Conservation (phyloP, 53 echinoderm and acorn worm genomes). For the Luidia sarsii region DNA sequence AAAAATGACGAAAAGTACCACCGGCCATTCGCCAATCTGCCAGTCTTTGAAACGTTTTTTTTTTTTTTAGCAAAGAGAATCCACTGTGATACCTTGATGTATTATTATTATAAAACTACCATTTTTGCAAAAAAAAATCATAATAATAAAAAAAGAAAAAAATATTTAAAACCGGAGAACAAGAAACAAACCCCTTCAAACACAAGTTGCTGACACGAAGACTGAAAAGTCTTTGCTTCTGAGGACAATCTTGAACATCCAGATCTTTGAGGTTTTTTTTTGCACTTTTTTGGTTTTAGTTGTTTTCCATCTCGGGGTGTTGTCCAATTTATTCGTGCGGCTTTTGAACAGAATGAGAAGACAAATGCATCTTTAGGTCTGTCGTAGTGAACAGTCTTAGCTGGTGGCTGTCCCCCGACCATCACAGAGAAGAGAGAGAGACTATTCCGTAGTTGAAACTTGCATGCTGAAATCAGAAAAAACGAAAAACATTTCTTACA, state of each 20-base stretch:
- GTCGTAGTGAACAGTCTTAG: constrained; percentile 7
- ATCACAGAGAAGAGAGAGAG: no score
- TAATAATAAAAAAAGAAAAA: neutral
- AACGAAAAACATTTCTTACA: no score
- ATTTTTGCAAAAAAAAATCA: neutral
- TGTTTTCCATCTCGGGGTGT: neutral
- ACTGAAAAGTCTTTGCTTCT: no score
- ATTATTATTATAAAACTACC: neutral
- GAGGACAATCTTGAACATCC: no score
- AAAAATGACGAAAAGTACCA: constrained; percentile 36
- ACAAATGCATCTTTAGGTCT: no score
- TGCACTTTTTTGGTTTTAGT: neutral
- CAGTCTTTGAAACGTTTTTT: neutral
- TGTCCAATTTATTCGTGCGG: constrained; percentile 33
- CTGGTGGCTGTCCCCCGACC: no score
- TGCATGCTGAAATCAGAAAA: no score
- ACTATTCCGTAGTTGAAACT: no score
- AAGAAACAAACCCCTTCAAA: no score
- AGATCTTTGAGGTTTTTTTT: no score
- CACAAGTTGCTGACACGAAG: no score
- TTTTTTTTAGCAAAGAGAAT: constrained; percentile 26
- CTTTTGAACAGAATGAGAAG: neutral
- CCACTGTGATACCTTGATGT: constrained; percentile 50
- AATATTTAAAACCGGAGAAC: no score
- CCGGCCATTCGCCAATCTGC: constrained; percentile 29